Percentiles rank a stretch among this genome's conserved stretches.
phyloP scores from a whole-genome alignment of 2,113 vertebrate species.

The Brachyhypopomus gauderio region DNA sequence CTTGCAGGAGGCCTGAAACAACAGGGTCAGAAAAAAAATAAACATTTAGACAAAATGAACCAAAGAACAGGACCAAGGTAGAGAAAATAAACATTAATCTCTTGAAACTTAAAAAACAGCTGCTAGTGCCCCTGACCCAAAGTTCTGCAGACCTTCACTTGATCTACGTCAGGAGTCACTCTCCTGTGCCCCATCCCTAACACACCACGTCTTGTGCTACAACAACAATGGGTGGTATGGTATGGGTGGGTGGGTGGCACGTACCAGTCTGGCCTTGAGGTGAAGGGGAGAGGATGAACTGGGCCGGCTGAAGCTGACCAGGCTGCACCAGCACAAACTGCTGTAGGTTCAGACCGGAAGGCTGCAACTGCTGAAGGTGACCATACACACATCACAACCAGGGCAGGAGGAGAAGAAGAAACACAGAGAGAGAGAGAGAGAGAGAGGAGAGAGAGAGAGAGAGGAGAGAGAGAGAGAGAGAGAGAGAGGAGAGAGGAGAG shows the following conservation, averaged over 20 bases:
- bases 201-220: neutral
- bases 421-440: neutral
- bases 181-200: too few species aligned
- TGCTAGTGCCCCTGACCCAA: neutral
- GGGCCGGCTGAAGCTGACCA: conserved; percentile 86
- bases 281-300: conserved; percentile 98
- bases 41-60: neutral
- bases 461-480: neutral
- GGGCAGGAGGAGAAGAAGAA: neutral
- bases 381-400: neutral
- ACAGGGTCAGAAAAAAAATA: neutral
- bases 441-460: neutral
- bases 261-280: conserved; percentile 92
- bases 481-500: too few species aligned
- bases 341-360: conserved; percentile 92
- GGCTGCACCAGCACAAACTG: conserved; percentile 98
- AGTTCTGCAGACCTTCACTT: neutral
- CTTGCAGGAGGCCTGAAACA: conserved; percentile 88
- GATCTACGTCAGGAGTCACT: neutral
- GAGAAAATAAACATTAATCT: neutral
- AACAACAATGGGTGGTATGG: too few species aligned
- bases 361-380: conserved; percentile 86
- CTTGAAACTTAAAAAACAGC: neutral
- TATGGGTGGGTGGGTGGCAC: conserved; percentile 27
- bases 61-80: conserved; percentile 9